Evolutionary conservation across 1,140 invertebrate genomes (phyloP).

Genomic region (Lithobius niger): DNA sequence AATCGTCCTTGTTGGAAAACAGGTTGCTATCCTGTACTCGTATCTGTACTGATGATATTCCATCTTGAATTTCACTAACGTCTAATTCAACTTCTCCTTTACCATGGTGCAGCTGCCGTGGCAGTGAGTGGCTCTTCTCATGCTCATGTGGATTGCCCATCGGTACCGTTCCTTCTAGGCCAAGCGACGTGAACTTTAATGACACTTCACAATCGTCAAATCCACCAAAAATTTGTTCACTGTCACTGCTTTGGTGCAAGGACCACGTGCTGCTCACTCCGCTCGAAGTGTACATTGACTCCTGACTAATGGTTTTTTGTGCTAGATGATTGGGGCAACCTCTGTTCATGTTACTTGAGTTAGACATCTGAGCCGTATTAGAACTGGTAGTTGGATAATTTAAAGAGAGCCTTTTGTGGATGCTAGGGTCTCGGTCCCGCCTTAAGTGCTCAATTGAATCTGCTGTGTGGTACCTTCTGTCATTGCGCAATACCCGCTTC

Average conservation of each 20-base stretch:
- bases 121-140: not conserved
- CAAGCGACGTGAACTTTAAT: no score
- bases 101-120: not conserved
- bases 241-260: slow-evolving; percentile 23
- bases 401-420: slow-evolving; percentile 51
- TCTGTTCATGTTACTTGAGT: slow-evolving; percentile 8
- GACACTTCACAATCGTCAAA: no score
- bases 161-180: no score
- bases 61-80: slow-evolving; percentile 28
- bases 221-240: no score
- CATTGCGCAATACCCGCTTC: slow-evolving; percentile 38
- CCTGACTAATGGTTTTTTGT: slow-evolving; percentile 26
- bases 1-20: slow-evolving; percentile 25
- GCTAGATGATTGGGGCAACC: slow-evolving; percentile 15
- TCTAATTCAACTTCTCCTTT: slow-evolving; percentile 18
- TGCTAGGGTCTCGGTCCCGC: slow-evolving; percentile 37
- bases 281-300: slow-evolving; percentile 38
- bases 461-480: slow-evolving; percentile 47
- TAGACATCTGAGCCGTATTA: slow-evolving; percentile 4
- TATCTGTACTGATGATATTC: slow-evolving; percentile 37
- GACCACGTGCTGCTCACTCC: slow-evolving; percentile 40
- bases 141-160: not conserved
- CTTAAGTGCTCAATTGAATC: slow-evolving; percentile 51
- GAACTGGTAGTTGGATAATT: slow-evolving; percentile 31
- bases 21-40: slow-evolving; percentile 23